Evolutionary conservation across 2,113 vertebrate species (phyloP).

Genomic region (Theristicus caerulescens): DNA sequence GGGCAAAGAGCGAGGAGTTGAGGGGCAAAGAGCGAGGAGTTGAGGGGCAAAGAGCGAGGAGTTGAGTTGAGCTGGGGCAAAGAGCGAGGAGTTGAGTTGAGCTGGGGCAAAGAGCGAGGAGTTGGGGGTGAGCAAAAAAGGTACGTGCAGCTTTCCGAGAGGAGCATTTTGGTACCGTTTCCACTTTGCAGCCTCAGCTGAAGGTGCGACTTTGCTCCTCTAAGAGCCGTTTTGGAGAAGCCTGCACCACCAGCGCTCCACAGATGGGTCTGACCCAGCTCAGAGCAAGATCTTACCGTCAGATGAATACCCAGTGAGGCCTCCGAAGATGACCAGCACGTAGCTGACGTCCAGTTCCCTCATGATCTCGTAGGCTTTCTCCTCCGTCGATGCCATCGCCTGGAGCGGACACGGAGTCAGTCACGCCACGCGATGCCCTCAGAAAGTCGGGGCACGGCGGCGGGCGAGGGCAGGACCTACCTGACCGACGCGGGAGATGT

Average conservation of each 20-base stretch:
- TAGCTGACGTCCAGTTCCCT: slow-evolving; percentile 97
- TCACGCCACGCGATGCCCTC: fast-evolving
- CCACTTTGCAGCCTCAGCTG: background rate
- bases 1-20: too few species aligned
- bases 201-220: background rate
- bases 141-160: fast-evolving
- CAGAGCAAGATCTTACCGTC: slow-evolving; percentile 77
- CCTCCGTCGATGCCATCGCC: slow-evolving; percentile 98
- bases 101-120: too few species aligned
- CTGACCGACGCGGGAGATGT: slow-evolving; percentile 98
- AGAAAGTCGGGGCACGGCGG: background rate
- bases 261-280: fast-evolving
- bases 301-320: slow-evolving; percentile 95
- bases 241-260: fast-evolving
- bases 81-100: background rate
- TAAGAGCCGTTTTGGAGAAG: background rate
- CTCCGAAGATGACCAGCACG: slow-evolving; percentile 96
- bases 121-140: background rate
- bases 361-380: slow-evolving; percentile 98
- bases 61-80: too few species aligned
- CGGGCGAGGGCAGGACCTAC: slow-evolving; percentile 49
- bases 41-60: background rate
- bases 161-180: fast-evolving
- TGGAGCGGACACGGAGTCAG: background rate
- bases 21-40: too few species aligned